Evolutionary conservation across 2,888 invertebrate genomes (phyloP).

Genomic region (Sminthurinus aureus): DNA sequence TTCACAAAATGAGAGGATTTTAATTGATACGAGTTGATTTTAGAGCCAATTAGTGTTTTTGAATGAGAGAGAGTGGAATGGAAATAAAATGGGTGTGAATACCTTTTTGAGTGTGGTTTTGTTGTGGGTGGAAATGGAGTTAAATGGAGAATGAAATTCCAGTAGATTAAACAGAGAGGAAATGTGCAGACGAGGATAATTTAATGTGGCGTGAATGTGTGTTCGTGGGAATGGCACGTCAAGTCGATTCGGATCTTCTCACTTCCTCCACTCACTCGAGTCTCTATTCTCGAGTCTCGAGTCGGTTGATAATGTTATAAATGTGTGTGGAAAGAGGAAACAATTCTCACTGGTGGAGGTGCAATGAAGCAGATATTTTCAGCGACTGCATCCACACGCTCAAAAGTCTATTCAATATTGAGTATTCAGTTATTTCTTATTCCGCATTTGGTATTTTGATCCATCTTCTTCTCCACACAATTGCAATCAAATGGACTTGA

Average conservation of each 20-base stretch:
- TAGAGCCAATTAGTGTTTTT: neutral
- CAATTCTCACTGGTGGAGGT: neutral
- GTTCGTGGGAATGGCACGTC: no score
- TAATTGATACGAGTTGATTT: no score
- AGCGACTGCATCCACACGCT: no score
- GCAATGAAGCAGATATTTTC: neutral
- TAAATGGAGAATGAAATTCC: neutral
- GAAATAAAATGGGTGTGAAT: neutral
- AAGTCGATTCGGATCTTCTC: constrained; percentile 1
- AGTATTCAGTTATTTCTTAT: no score
- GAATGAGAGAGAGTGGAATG: neutral
- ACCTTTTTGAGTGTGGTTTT: neutral
- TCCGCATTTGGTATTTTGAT: no score
- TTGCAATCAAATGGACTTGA: no score
- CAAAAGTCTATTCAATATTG: no score
- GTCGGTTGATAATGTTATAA: neutral
- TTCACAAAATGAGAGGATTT: no score
- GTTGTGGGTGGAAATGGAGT: constrained; percentile 2
- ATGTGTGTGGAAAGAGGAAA: neutral
- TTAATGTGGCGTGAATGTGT: neutral
- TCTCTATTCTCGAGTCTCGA: neutral
- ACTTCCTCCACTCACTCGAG: neutral
- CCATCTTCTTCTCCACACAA: no score
- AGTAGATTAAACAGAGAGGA: neutral
- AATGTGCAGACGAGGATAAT: constrained; percentile 2